Evolutionary conservation across 2,797 vertebrate species (phyloP).

Genomic region (Lagorchestes hirsutus): DNA sequence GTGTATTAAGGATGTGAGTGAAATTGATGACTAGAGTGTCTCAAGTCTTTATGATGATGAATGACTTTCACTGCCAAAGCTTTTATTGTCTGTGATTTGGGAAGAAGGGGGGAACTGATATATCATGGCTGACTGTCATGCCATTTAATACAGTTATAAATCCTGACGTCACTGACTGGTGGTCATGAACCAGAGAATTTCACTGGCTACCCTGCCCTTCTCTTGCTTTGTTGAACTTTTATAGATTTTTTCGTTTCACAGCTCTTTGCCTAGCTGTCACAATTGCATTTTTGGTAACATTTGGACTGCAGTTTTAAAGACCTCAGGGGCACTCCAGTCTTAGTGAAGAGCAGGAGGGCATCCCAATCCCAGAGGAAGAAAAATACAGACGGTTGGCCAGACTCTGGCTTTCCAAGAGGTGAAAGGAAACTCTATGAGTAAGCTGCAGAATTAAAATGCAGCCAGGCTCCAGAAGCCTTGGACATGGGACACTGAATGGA

Average conservation of each 20-base stretch:
- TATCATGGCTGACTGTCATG: constrained; percentile 93
- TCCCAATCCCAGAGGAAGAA: neutral
- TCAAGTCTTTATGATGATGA: constrained; percentile 93
- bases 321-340: constrained; percentile 55
- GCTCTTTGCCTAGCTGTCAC: constrained; percentile 70
- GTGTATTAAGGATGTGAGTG: constrained; percentile 92
- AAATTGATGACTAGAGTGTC: constrained; percentile 94
- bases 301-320: constrained; percentile 71
- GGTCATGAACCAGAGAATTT: constrained; percentile 69
- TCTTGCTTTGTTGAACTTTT: constrained; percentile 68
- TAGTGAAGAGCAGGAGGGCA: neutral
- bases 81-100: constrained; percentile 93
- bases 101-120: constrained; percentile 95
- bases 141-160: constrained; percentile 97
- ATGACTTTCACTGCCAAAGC: constrained; percentile 91
- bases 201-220: constrained; percentile 49
- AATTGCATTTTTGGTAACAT: constrained; percentile 42
- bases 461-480: neutral
- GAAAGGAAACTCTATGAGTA: neutral
- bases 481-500: neutral
- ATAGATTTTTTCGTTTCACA: constrained; percentile 69
- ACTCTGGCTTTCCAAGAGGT: neutral
- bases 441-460: neutral
- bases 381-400: neutral
- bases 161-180: constrained; percentile 88